Conservation (phyloP, 1,140 invertebrate species). For the Bombus superbus region DNA sequence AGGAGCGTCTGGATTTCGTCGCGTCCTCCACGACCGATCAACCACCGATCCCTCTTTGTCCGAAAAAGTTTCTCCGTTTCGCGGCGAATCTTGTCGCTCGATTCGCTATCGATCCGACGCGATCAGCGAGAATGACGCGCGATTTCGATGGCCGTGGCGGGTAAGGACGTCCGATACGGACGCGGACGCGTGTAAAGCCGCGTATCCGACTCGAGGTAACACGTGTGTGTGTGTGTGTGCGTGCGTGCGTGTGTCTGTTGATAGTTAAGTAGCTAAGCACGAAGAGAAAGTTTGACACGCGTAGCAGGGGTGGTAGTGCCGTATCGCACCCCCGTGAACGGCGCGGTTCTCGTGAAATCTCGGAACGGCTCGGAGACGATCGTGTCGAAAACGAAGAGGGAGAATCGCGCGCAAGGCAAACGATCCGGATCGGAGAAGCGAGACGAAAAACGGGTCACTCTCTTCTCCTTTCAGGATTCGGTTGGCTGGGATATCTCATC, state of each 20-base stretch:
- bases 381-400: slow-evolving; percentile 57
- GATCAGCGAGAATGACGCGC: not conserved
- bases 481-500: slow-evolving; percentile 71
- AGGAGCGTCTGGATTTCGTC: not conserved
- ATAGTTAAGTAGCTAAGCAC: not conserved
- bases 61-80: too few relatives aligned
- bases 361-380: slow-evolving; percentile 60
- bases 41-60: too few relatives aligned
- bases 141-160: not conserved
- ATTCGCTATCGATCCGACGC: not conserved
- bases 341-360: slow-evolving; percentile 51
- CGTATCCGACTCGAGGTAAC: not conserved
- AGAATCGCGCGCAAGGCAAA: slow-evolving; percentile 46
- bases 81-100: not conserved
- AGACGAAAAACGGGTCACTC: slow-evolving; percentile 77
- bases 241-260: accelerated
- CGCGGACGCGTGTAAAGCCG: not conserved
- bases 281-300: not conserved
- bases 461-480: slow-evolving; percentile 73
- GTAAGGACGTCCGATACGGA: not conserved
- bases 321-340: slow-evolving; percentile 38
- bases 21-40: too few relatives aligned
- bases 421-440: slow-evolving; percentile 60
- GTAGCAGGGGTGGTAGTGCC: not conserved
- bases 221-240: not conserved